Evolutionary conservation across 2,113 vertebrate genomes (phyloP).

Genomic region (Phycodurus eques): DNA sequence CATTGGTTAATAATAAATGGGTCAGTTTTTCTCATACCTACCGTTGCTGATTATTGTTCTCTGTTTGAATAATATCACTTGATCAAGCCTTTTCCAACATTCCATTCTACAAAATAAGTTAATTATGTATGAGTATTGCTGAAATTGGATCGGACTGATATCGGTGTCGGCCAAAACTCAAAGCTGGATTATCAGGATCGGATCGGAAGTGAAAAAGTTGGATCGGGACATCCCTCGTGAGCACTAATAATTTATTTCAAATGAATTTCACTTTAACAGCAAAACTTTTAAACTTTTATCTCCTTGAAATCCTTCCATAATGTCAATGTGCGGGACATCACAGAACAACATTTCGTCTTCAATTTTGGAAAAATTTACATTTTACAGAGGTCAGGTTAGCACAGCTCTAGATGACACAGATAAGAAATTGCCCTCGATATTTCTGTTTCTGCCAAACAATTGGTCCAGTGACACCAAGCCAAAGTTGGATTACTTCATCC

Average conservation of each 20-base stretch:
- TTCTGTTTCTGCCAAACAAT: constrained; percentile 56
- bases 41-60: too few species aligned
- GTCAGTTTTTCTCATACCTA: too few species aligned
- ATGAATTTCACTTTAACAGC: constrained; percentile 25
- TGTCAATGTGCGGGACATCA: constrained; percentile 19
- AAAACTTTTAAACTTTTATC: constrained; percentile 8
- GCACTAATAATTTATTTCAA: constrained; percentile 28
- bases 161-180: too few species aligned
- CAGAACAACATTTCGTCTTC: constrained; percentile 17
- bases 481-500: constrained; percentile 51
- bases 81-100: too few species aligned
- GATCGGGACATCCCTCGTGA: too few species aligned
- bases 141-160: too few species aligned
- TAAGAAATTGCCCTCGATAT: constrained; percentile 40
- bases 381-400: constrained; percentile 26
- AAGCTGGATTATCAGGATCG: too few species aligned
- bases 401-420: constrained; percentile 44
- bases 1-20: too few species aligned
- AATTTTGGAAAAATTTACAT: constrained; percentile 37
- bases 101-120: too few species aligned
- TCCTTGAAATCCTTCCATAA: constrained; percentile 9
- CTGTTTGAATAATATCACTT: too few species aligned
- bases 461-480: constrained; percentile 44
- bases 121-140: too few species aligned
- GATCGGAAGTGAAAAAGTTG: too few species aligned